These are phyloP conservation scores for Dryas iulia DNA, from an alignment of 1,140 invertebrate species.

Conservation along the genomic window DNA sequence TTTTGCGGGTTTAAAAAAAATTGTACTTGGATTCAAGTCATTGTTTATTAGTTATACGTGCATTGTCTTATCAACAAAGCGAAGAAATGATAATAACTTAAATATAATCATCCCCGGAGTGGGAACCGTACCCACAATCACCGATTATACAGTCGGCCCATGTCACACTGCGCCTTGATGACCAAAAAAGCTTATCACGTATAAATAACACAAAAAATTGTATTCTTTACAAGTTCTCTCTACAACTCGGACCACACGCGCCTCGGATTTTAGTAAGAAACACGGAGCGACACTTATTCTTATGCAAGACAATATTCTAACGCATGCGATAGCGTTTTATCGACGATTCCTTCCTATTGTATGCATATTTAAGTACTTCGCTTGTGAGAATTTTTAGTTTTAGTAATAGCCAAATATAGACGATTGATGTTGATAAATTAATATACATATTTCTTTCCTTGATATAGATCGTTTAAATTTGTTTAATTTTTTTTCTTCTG, in stretches of 20 bases:
- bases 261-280: constrained; percentile 39
- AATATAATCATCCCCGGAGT: too few species aligned
- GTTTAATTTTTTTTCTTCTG: too few species aligned
- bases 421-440: not conserved
- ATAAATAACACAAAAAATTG: not conserved
- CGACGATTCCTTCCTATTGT: constrained; percentile 49
- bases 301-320: constrained; percentile 42
- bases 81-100: too few species aligned
- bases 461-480: too few species aligned
- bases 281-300: constrained; percentile 40
- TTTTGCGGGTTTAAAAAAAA: too few species aligned
- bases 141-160: too few species aligned
- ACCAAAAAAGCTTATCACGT: too few species aligned
- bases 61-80: too few species aligned
- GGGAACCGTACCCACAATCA: too few species aligned
- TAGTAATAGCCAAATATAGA: constrained; percentile 15
- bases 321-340: constrained; percentile 43
- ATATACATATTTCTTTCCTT: not conserved
- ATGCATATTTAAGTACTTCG: constrained; percentile 43
- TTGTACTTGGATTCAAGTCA: too few species aligned
- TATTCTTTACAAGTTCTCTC: not conserved
- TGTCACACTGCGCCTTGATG: too few species aligned
- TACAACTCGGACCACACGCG: constrained; percentile 4
- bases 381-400: constrained; percentile 35
- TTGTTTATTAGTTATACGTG: too few species aligned